Base-by-base conservation (phyloP, 2,888 invertebrate genomes). In the Apotomis turbidana region DNA sequence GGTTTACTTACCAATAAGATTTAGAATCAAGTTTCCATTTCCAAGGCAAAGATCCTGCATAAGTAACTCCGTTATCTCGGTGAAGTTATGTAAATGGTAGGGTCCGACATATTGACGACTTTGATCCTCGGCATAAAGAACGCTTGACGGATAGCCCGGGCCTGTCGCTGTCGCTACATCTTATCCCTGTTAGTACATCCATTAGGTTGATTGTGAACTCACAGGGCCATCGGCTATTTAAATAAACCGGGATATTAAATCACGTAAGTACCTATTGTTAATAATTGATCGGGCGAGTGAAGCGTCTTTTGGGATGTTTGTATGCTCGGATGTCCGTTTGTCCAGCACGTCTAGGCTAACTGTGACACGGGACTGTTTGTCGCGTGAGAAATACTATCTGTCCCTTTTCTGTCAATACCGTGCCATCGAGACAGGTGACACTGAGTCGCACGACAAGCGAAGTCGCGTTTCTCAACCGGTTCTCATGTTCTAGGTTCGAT, bases 21-120 rank as follows among this genome's bases (percentile, higher is more conserved):
- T 41, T 1, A 27, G n/a, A n/a, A 27, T 27, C 4, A 41, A 5
- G 41, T 41, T 41, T 41, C 9, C 49, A 49, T 49, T 52, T 63
- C 15, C 12, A 46, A 62, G 55, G 13, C 15, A 55, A 12, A 15
- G 58, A 58, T 64, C 27, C 63, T 27, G 52, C 13, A 51, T 76
- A 78, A 79, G 78, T 81, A 81, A 81, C 79, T 76, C 77, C 78
- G 75, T 75, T 77, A 69, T 78, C 76, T 77, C 75, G 71, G 70
- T 38, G 15, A 63, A 68, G 73, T 76, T 78, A 77, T 74, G 74
- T 78, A 74, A 75, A 79, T 78, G 75, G 78, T 79, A 76, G 75
- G 77, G 76, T 78, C 68, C 68, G 77, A 80, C 78, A 78, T 77
- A 83, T 81, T 83, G 83, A 83, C 83, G 83, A 77, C 76, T 79